Conservation (phyloP, 2,797 vertebrate genomes). For the Chromobotia macracanthus region DNA sequence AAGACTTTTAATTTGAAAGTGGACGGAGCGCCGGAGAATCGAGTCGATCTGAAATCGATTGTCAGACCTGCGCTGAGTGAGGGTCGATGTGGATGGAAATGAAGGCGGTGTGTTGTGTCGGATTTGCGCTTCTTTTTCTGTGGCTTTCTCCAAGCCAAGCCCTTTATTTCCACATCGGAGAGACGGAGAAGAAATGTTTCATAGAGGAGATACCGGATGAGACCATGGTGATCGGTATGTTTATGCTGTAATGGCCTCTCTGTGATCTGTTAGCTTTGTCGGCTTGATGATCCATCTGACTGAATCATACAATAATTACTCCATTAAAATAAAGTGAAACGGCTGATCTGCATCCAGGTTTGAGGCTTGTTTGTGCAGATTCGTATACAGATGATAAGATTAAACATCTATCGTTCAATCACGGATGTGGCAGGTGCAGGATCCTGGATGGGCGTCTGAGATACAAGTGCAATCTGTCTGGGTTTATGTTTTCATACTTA, state of each 20-base stretch:
- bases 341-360: neutral
- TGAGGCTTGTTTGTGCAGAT: neutral
- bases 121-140: conserved; percentile 58
- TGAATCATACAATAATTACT: neutral
- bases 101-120: conserved; percentile 63
- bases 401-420: too few relatives aligned
- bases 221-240: conserved; percentile 91
- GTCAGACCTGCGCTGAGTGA: neutral
- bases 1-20: conserved; percentile 18
- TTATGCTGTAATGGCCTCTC: conserved; percentile 22
- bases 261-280: conserved; percentile 38
- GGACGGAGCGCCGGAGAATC: neutral
- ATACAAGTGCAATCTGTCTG: conserved; percentile 41
- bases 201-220: conserved; percentile 93
- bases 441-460: conserved; percentile 19
- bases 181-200: conserved; percentile 93
- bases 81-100: conserved; percentile 50
- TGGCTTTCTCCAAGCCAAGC: conserved; percentile 67
- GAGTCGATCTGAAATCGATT: conserved; percentile 14
- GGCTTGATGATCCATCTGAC: conserved; percentile 25
- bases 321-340: neutral
- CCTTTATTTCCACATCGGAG: conserved; percentile 93
- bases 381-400: neutral
- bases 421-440: conserved; percentile 33
- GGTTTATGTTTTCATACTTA: too few relatives aligned